Evolutionary conservation across 2,888 invertebrate genomes (phyloP).

Genomic region (Amphimallon solstitiale): DNA sequence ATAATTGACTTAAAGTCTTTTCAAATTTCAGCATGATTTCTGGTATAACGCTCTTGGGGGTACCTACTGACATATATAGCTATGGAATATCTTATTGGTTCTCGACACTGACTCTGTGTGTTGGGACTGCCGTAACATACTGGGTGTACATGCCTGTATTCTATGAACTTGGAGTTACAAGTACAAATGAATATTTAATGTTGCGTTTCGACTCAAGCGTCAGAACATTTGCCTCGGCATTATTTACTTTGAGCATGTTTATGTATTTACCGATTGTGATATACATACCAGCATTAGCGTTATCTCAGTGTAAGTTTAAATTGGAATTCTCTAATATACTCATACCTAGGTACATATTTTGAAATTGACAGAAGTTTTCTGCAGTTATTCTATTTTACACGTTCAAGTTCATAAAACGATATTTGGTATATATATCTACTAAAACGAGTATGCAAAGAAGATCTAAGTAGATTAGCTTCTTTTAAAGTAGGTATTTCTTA

Average conservation of each 20-base stretch:
- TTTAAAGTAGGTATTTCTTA: no score
- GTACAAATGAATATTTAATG: slow-evolving; percentile 76
- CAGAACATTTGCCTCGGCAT: slow-evolving; percentile 69
- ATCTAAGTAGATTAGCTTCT: no score
- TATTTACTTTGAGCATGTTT: slow-evolving; percentile 69
- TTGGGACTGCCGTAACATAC: slow-evolving; percentile 44
- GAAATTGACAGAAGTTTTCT: no score
- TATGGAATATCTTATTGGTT: slow-evolving; percentile 74
- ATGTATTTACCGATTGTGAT: slow-evolving; percentile 73
- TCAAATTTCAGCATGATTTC: slow-evolving; percentile 73
- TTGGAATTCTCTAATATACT: no score
- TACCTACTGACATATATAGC: slow-evolving; percentile 79
- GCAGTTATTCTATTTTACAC: no score
- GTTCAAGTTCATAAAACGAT: no score
- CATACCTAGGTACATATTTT: no score
- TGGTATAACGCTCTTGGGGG: slow-evolving; percentile 77
- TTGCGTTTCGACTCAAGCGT: slow-evolving; percentile 71
- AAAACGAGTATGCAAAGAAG: no score
- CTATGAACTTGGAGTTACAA: slow-evolving; percentile 75
- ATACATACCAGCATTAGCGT: slow-evolving; percentile 76
- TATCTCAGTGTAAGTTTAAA: slow-evolving; percentile 73
- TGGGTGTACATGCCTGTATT: slow-evolving; percentile 70
- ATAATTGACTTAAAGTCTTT: no score
- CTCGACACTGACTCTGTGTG: slow-evolving; percentile 61
- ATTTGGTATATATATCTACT: no score